phyloP scores from a whole-genome alignment of 2,113 vertebrate genomes.

The pig (Sus scrofa) region DNA sequence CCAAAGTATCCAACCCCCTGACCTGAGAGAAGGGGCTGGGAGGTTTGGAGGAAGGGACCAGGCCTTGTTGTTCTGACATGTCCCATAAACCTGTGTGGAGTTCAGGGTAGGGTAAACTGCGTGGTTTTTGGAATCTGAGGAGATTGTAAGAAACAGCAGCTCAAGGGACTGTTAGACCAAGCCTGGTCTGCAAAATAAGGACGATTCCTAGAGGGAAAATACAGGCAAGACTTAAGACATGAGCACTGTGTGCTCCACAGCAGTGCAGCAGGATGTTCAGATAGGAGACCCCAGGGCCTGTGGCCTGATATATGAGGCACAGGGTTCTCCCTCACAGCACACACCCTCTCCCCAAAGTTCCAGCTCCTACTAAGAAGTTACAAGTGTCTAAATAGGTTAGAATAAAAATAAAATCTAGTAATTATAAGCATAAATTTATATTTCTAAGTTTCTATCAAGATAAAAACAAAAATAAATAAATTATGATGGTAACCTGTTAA shows the following conservation, averaged over 20 bases:
- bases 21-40: neutral
- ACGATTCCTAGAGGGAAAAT: neutral
- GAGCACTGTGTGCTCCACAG: too few species aligned
- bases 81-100: neutral
- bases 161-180: neutral
- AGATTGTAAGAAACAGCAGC: neutral
- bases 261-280: neutral
- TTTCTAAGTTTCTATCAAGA: neutral
- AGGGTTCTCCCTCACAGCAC: neutral
- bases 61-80: neutral
- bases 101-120: neutral
- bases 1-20: neutral
- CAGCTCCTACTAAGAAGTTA: neutral
- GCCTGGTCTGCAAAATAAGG: neutral
- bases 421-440: neutral
- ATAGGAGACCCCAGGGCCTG: neutral
- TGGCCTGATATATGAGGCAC: neutral
- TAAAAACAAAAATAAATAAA: neutral
- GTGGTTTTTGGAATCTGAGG: neutral
- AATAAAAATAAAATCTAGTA: slow-evolving; percentile 19
- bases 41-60: fast-evolving
- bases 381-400: neutral
- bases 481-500: neutral
- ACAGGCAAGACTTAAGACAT: neutral
- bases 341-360: neutral